Evolutionary conservation across 2,797 vertebrate species (phyloP).

Genomic region (Micrastur ruficollis): DNA sequence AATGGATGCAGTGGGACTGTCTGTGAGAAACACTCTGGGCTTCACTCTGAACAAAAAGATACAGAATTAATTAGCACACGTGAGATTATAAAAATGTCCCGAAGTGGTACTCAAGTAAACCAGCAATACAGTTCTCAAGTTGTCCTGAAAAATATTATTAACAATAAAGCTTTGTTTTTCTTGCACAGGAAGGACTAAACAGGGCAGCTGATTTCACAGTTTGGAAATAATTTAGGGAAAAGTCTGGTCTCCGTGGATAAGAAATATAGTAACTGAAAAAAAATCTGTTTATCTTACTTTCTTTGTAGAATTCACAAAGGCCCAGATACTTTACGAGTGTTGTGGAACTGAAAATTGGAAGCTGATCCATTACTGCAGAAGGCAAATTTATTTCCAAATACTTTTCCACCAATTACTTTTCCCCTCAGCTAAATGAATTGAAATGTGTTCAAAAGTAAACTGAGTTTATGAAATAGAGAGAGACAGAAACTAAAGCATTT

Average conservation of each 20-base stretch:
- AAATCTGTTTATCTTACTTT: slow-evolving; percentile 13
- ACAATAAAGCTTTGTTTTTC: neutral
- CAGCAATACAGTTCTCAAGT: neutral
- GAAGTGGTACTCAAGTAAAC: neutral
- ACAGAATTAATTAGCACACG: neutral
- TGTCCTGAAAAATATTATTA: neutral
- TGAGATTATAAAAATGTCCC: neutral
- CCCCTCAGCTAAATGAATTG: slow-evolving; percentile 20
- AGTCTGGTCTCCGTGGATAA: slow-evolving; percentile 46
- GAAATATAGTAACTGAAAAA: neutral
- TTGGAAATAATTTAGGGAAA: slow-evolving; percentile 58
- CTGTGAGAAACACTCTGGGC: neutral
- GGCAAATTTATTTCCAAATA: slow-evolving; percentile 50
- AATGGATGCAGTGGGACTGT: neutral
- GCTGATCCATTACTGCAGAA: slow-evolving; percentile 4
- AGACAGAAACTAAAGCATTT: neutral
- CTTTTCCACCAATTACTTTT: slow-evolving; percentile 41
- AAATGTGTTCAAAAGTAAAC: slow-evolving; percentile 41
- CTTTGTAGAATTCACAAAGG: slow-evolving; percentile 37
- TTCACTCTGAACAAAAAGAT: neutral
- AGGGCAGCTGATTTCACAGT: slow-evolving; percentile 30
- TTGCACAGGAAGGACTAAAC: neutral
- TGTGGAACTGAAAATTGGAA: slow-evolving; percentile 30
- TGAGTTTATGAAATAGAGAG: slow-evolving; percentile 19
- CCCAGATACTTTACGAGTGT: neutral